Evolutionary conservation across 2,113 vertebrate species (phyloP).

Genomic region (Halcyon senegalensis): DNA sequence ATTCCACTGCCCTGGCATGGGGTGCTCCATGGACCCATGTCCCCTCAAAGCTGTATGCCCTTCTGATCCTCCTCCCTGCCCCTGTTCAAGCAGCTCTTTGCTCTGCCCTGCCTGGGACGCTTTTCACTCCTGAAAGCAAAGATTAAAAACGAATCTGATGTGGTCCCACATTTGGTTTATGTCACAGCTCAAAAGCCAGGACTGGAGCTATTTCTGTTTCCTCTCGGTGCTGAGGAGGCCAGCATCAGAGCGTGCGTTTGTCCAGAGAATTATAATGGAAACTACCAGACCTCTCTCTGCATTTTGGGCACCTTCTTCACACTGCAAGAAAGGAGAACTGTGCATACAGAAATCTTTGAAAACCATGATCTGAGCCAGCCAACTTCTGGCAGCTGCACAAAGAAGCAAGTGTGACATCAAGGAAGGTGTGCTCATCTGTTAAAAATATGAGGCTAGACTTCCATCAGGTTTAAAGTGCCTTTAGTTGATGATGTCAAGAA

Average conservation of each 20-base stretch:
- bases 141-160: neutral
- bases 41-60: neutral
- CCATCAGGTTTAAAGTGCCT: neutral
- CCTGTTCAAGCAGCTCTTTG: neutral
- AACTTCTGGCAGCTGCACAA: neutral
- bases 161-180: neutral
- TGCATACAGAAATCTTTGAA: neutral
- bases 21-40: accelerated
- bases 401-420: neutral
- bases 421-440: neutral
- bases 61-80: neutral
- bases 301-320: neutral
- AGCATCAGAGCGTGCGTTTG: neutral
- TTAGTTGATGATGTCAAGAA: neutral
- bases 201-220: neutral
- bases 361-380: accelerated
- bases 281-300: neutral
- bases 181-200: neutral
- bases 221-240: neutral
- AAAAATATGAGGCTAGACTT: neutral
- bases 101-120: neutral
- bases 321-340: neutral
- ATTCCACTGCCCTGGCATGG: neutral
- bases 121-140: neutral
- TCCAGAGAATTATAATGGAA: neutral